phyloP scores from a whole-genome alignment of 64 coral and sea anemone species.

The Montipora cactus region DNA sequence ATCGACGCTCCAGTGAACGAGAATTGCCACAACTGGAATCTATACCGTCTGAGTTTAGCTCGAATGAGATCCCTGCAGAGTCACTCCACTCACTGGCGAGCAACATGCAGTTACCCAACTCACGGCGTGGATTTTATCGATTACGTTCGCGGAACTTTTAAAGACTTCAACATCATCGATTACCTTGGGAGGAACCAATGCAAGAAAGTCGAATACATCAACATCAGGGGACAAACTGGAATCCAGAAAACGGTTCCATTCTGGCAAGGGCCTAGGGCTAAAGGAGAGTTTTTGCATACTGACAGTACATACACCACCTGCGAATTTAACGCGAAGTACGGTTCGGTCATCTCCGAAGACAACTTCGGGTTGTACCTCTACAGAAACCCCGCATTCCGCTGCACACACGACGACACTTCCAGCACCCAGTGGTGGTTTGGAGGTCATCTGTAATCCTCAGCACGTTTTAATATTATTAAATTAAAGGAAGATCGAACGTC shows the following conservation, averaged over 20 bases:
- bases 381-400: slow-evolving; percentile 22
- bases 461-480: no score
- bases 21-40: slow-evolving; percentile 42
- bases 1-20: slow-evolving; percentile 53
- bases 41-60: slow-evolving; percentile 19
- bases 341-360: not conserved
- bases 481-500: no score
- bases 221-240: no score
- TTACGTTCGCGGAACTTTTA: slow-evolving; percentile 53
- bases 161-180: slow-evolving; percentile 26
- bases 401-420: not conserved
- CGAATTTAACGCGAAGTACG: not conserved
- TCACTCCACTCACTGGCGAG: slow-evolving; percentile 51
- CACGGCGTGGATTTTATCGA: slow-evolving; percentile 34
- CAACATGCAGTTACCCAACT: slow-evolving; percentile 50
- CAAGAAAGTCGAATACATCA: no score
- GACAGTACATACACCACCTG: slow-evolving; percentile 12
- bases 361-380: slow-evolving; percentile 38
- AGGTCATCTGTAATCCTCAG: not conserved
- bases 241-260: no score
- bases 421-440: slow-evolving; percentile 55
- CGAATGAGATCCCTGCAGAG: slow-evolving; percentile 34
- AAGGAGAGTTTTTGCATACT: not conserved
- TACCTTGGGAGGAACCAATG: not conserved
- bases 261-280: not conserved